phyloP scores from a whole-genome alignment of 2,888 invertebrate genomes.

The Sarcophaga carnaria region DNA sequence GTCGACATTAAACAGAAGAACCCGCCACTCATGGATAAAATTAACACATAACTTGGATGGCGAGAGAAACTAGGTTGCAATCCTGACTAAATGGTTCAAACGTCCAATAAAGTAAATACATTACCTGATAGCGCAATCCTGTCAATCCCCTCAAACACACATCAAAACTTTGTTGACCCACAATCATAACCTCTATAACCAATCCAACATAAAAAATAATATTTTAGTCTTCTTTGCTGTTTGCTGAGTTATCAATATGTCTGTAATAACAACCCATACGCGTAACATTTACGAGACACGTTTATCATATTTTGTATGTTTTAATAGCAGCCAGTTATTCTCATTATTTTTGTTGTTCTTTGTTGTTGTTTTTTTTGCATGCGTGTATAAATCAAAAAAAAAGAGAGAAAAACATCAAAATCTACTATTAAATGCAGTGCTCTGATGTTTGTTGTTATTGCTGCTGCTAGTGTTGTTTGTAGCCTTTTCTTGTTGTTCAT shows the following conservation, averaged over 20 bases:
- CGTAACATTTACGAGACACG: conserved; percentile 33
- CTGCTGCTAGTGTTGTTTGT: not conserved
- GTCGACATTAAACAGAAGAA: no score
- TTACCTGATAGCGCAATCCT: no score
- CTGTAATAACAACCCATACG: not conserved
- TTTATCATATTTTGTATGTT: conserved; percentile 37
- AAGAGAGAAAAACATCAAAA: not conserved
- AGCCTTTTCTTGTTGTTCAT: not conserved
- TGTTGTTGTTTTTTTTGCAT: not conserved
- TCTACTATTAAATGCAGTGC: not conserved
- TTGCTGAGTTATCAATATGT: not conserved
- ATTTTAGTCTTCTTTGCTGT: no score
- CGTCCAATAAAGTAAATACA: no score
- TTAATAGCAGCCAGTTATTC: conserved; percentile 7
- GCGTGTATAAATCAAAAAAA: not conserved
- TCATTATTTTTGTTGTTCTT: conserved; percentile 9
- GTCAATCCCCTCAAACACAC: no score
- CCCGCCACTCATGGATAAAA: no score
- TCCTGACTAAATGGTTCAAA: no score
- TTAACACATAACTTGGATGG: no score
- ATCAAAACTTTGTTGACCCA: no score
- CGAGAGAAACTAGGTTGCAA: no score
- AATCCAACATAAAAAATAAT: no score
- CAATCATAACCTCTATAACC: no score
- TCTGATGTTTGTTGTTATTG: not conserved